Evolutionary conservation across 2,113 vertebrate genomes (phyloP).

Genomic region (Cairina moschata): DNA sequence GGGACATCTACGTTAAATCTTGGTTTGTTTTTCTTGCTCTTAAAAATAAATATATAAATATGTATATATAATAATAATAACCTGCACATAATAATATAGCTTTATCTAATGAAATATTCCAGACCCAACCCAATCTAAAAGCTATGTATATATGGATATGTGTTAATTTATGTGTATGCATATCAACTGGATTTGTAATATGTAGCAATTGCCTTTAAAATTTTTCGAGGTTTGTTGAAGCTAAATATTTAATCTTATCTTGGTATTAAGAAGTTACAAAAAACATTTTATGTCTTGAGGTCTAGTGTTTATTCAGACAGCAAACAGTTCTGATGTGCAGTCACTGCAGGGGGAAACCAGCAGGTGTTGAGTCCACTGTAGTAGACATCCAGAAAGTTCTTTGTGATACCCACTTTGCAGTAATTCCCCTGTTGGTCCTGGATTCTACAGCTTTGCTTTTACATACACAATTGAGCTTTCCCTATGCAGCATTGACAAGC

Average conservation of each 20-base stretch:
- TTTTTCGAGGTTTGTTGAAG: background rate
- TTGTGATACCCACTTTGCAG: background rate
- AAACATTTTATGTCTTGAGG: background rate
- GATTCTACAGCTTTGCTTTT: background rate
- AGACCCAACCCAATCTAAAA: background rate
- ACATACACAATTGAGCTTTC: background rate
- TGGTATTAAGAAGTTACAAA: background rate
- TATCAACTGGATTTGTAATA: background rate
- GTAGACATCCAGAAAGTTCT: background rate
- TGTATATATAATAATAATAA: background rate
- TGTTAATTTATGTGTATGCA: background rate
- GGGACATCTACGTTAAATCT: background rate
- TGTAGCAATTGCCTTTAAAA: background rate
- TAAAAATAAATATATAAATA: background rate
- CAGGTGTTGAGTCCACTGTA: background rate
- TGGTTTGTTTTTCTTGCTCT: background rate
- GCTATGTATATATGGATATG: background rate
- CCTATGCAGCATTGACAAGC: background rate
- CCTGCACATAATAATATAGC: background rate
- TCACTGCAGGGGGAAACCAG: background rate
- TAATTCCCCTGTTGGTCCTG: background rate
- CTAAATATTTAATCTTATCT: background rate
- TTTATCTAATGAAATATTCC: background rate
- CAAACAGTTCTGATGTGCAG: background rate
- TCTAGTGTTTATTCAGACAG: background rate